Evolutionary conservation across 23 tunicate species (phyloP).

Genomic region (Trididemnum clinides): DNA sequence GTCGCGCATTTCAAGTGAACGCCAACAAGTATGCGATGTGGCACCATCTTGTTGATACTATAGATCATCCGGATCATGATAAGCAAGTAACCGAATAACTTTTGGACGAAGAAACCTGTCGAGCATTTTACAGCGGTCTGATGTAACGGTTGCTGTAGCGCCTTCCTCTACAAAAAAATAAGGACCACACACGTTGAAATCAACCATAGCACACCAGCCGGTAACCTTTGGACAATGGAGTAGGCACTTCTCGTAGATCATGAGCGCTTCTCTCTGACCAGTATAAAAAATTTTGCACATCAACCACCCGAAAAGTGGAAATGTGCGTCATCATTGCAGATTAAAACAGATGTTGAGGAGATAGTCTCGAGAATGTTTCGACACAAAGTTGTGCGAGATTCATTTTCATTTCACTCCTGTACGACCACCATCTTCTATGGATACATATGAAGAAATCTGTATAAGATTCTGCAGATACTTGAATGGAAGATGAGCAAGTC

Average conservation of each 20-base stretch:
- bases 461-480: no score
- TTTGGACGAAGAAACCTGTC: background rate
- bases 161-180: slow-evolving; percentile 4
- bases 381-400: background rate
- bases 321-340: background rate
- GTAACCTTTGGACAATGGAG: background rate
- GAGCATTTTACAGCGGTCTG: background rate
- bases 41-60: slow-evolving; percentile 11
- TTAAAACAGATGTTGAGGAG: background rate
- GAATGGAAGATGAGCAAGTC: no score
- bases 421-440: no score
- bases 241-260: no score
- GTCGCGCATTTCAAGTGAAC: background rate
- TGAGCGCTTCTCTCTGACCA: background rate
- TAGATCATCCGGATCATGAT: background rate
- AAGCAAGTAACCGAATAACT: background rate
- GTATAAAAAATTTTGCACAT: background rate
- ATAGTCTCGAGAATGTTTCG: background rate
- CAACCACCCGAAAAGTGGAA: no score
- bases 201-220: background rate
- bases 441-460: no score
- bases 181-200: background rate
- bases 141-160: background rate
- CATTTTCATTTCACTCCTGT: no score
- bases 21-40: background rate